Percentiles rank a stretch among this genome's conserved stretches.
Evolutionary conservation across 2,888 invertebrate genomes (phyloP).

Genomic region (Junonia oenone): DNA sequence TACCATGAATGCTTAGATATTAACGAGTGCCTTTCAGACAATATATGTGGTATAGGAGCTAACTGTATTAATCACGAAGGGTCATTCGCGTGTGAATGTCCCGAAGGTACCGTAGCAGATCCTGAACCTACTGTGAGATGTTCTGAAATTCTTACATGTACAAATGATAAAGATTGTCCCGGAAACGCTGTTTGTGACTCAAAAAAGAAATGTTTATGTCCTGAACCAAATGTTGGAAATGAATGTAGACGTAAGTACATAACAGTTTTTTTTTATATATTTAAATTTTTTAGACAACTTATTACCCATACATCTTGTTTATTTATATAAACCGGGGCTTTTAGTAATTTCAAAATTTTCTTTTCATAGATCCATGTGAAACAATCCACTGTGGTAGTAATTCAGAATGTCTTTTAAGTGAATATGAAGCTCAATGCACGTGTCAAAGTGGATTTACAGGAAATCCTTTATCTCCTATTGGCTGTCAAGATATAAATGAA

Average conservation of each 20-base stretch:
- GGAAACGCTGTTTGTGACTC: constrained; percentile 92
- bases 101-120: constrained; percentile 88
- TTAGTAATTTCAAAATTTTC: too few relatives aligned
- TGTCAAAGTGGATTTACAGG: constrained; percentile 91
- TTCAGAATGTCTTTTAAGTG: constrained; percentile 92
- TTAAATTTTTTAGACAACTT: not conserved
- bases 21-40: constrained; percentile 87
- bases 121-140: constrained; percentile 91
- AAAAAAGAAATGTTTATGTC: constrained; percentile 89
- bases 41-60: constrained; percentile 89
- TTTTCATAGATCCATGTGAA: constrained; percentile 91
- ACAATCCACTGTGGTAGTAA: constrained; percentile 90
- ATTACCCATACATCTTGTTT: constrained; percentile 5
- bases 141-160: constrained; percentile 89
- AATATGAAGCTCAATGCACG: constrained; percentile 90
- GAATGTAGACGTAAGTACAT: constrained; percentile 92
- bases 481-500: constrained; percentile 94
- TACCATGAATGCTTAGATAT: constrained; percentile 89
- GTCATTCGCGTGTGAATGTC: constrained; percentile 88
- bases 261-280: not conserved
- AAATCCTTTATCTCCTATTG: constrained; percentile 80
- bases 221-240: constrained; percentile 94
- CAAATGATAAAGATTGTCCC: constrained; percentile 87
- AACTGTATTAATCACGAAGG: constrained; percentile 89
- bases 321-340: too few relatives aligned